Conservation (phyloP, 2,888 invertebrate genomes). For the Brenthis ino region DNA sequence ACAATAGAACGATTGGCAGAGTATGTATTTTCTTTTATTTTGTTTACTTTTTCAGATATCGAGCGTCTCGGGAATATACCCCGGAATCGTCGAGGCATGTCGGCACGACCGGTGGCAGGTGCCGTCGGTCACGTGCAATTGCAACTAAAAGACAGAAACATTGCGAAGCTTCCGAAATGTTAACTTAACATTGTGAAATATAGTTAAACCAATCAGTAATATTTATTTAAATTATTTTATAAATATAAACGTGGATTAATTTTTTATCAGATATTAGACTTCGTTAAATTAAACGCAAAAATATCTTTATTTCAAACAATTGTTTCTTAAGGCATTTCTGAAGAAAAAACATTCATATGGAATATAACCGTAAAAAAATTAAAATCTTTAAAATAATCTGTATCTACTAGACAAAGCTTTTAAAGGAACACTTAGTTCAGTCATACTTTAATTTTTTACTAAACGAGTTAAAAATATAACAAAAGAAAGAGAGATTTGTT, state of each 20-base stretch:
- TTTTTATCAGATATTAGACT: no score
- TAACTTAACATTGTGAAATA: slow-evolving; percentile 6
- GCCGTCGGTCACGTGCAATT: slow-evolving; percentile 62
- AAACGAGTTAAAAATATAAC: not conserved
- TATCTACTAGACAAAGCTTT: no score
- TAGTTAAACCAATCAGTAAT: not conserved
- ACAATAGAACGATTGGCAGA: slow-evolving; percentile 21
- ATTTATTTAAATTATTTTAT: not conserved
- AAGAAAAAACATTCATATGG: no score
- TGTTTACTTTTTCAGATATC: slow-evolving; percentile 38
- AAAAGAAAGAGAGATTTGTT: not conserved
- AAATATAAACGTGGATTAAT: not conserved
- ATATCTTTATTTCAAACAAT: no score
- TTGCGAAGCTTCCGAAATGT: slow-evolving; percentile 24
- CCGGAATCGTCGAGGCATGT: slow-evolving; percentile 53
- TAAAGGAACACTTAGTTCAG: not conserved
- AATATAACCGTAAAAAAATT: no score
- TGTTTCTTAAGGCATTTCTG: no score
- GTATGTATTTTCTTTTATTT: slow-evolving; percentile 23
- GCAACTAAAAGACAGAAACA: slow-evolving; percentile 52
- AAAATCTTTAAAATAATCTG: no score
- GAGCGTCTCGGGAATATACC: slow-evolving; percentile 44
- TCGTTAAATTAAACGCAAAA: no score
- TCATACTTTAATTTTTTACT: not conserved
- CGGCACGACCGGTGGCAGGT: slow-evolving; percentile 63